These are phyloP conservation scores for Stenchaetothrips biformis DNA, from an alignment of 2,888 invertebrate genomes.

Conservation along the genomic window DNA sequence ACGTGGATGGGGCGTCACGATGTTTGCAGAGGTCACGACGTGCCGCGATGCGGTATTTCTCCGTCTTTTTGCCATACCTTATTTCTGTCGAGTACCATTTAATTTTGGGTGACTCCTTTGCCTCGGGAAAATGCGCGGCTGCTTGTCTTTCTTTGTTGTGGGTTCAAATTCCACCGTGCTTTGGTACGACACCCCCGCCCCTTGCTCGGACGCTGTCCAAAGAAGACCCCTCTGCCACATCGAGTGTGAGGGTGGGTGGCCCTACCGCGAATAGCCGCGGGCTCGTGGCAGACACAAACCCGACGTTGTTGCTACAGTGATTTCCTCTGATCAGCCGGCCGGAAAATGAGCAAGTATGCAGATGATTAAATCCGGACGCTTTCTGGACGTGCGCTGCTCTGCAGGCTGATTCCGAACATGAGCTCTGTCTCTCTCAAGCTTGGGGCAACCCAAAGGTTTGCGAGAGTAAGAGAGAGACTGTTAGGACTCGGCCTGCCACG, in stretches of 20 bases:
- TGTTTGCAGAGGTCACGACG: background rate
- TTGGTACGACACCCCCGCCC: no score
- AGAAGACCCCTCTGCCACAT: no score
- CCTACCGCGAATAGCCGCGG: background rate
- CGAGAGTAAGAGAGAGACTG: no score
- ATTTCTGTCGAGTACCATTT: background rate
- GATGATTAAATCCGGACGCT: conserved; percentile 37
- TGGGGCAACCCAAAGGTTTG: no score
- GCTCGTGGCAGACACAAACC: background rate
- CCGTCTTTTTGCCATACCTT: background rate
- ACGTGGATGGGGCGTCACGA: background rate
- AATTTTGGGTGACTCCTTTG: no score
- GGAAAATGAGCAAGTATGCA: conserved; percentile 38
- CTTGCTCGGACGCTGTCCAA: no score
- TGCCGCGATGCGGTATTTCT: background rate
- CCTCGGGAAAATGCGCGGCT: no score
- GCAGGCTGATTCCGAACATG: no score
- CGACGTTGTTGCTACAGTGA: conserved; percentile 5
- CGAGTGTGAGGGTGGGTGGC: background rate
- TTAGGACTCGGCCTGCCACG: no score
- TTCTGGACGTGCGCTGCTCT: background rate
- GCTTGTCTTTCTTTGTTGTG: no score
- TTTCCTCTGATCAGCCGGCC: conserved; percentile 36
- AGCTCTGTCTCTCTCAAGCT: background rate
- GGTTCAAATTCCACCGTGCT: no score